Percentiles rank a stretch among this genome's conserved stretches.
phyloP scores from a whole-genome alignment of 1,140 invertebrate species.

The Lamellibrachia luymesi region DNA sequence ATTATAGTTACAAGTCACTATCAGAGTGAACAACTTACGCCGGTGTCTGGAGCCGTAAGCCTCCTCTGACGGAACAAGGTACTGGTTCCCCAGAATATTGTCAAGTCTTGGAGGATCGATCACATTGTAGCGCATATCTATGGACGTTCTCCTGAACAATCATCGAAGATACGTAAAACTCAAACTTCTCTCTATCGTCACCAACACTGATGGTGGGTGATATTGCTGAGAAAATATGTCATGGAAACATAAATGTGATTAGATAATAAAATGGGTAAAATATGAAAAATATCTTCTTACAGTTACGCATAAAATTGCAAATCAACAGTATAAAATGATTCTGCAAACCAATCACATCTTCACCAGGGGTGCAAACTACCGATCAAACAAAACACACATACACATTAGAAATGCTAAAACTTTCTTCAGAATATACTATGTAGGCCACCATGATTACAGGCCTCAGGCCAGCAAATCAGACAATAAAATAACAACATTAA shows the following conservation, averaged over 20 bases:
- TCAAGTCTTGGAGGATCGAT: conserved; percentile 20
- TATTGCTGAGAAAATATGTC: background rate
- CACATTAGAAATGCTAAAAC: background rate
- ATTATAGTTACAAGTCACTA: background rate
- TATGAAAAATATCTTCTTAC: background rate
- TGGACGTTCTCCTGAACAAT: conserved; percentile 20
- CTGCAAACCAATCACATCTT: too few relatives aligned
- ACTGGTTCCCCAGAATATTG: conserved; percentile 12
- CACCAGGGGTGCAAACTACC: too few relatives aligned
- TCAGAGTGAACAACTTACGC: background rate
- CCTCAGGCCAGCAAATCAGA: background rate
- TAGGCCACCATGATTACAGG: background rate
- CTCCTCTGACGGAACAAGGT: conserved; percentile 22
- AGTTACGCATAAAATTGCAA: background rate
- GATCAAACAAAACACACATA: too few relatives aligned
- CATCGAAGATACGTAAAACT: background rate
- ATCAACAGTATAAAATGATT: background rate
- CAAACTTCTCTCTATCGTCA: background rate
- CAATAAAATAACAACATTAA: background rate
- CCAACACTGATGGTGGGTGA: background rate
- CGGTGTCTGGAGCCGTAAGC: conserved; percentile 12
- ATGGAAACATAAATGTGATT: background rate
- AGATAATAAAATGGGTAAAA: background rate
- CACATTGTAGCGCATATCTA: conserved; percentile 24
- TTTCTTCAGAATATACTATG: background rate